Percentiles rank a stretch among this genome's conserved stretches.
These are phyloP conservation scores for Tetraodon nigroviridis DNA, from an alignment of 2,113 vertebrate species.

Conservation along the genomic window DNA sequence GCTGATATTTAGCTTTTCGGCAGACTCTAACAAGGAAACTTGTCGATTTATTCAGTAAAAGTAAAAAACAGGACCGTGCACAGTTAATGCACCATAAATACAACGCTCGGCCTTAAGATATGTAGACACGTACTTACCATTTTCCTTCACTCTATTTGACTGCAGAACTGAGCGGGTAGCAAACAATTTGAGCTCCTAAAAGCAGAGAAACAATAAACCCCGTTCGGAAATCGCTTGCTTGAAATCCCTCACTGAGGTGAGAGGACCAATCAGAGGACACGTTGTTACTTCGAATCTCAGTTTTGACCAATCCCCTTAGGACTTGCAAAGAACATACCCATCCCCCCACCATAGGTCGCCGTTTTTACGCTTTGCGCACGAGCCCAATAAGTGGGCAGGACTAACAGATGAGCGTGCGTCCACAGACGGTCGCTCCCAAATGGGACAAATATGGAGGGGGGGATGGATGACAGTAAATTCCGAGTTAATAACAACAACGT, in stretches of 20 bases:
- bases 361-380: conserved; percentile 68
- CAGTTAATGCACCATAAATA: neutral
- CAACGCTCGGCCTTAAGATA: neutral
- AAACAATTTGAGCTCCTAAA: conserved; percentile 69
- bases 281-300: conserved; percentile 70
- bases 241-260: conserved; percentile 59
- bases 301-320: conserved; percentile 52
- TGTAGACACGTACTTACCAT: conserved; percentile 61
- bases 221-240: conserved; percentile 61
- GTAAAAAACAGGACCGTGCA: conserved; percentile 30
- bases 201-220: conserved; percentile 79
- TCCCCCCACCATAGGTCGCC: conserved; percentile 66
- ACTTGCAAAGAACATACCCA: conserved; percentile 55
- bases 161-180: conserved; percentile 49
- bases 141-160: conserved; percentile 58
- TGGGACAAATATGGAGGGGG: neutral
- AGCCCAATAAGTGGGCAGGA: conserved; percentile 69
- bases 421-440: too few relatives aligned
- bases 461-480: neutral
- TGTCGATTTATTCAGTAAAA: conserved; percentile 28
- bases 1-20: conserved; percentile 54
- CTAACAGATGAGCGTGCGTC: conserved; percentile 43
- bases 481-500: neutral
- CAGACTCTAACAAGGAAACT: conserved; percentile 35
- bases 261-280: conserved; percentile 49